Percentiles rank a stretch among this genome's conserved stretches.
Evolutionary conservation across 2,888 invertebrate species (phyloP).

Genomic region (Diaphora mendica): DNA sequence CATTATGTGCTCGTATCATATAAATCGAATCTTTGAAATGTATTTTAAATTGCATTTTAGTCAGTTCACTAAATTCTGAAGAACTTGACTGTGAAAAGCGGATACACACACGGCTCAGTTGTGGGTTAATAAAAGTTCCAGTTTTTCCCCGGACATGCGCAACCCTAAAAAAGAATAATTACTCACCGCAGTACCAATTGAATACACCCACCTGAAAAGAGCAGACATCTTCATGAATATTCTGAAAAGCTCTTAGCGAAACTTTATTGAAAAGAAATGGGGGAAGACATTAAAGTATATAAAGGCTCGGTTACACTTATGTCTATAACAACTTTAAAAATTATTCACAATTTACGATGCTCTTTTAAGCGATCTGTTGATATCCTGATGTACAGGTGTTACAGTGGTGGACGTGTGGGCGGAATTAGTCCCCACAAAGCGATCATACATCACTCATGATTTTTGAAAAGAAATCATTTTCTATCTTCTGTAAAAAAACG

Average conservation of each 20-base stretch:
- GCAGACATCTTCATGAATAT: conserved; percentile 83
- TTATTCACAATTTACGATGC: background rate
- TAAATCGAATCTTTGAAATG: too few species aligned
- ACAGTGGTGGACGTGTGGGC: too few species aligned
- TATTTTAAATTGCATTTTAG: too few species aligned
- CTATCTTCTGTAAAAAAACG: background rate
- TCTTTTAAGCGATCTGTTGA: too few species aligned
- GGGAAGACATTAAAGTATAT: conserved; percentile 51
- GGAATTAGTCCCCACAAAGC: too few species aligned
- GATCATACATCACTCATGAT: background rate
- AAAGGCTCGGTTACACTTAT: conserved; percentile 36
- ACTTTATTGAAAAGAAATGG: conserved; percentile 80
- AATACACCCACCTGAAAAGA: conserved; percentile 83
- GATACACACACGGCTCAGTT: background rate
- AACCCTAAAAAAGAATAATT: conserved; percentile 59
- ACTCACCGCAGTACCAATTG: conserved; percentile 68
- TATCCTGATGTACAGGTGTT: too few species aligned
- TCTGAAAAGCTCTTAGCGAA: conserved; percentile 78
- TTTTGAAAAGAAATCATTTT: background rate
- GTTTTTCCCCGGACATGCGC: background rate
- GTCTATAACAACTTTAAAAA: background rate
- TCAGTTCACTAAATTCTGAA: too few species aligned
- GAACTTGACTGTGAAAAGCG: too few species aligned
- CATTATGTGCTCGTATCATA: too few species aligned
- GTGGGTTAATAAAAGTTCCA: background rate